Evolutionary conservation across 1,140 invertebrate genomes (phyloP).

Genomic region (Camponotus floridanus): DNA sequence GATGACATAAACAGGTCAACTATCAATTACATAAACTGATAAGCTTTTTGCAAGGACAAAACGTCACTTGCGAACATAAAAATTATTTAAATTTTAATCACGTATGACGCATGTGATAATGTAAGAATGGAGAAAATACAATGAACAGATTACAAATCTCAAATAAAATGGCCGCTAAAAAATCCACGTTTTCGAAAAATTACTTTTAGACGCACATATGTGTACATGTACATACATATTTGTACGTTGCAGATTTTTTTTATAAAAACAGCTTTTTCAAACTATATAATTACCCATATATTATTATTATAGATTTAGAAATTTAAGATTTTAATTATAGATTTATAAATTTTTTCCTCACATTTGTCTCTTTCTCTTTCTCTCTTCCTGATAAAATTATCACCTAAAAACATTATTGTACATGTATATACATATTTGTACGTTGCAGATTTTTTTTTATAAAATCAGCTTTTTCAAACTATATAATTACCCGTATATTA

Average conservation of each 20-base stretch:
- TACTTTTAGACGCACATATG: too few species aligned
- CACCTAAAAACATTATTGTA: background rate
- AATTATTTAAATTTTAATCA: background rate
- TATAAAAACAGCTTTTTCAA: too few species aligned
- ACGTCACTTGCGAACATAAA: background rate
- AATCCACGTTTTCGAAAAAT: background rate
- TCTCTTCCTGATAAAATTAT: background rate
- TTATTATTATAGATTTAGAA: background rate
- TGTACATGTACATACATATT: too few species aligned
- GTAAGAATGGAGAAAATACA: background rate
- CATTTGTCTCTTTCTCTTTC: too few species aligned
- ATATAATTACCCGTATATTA: background rate
- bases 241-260: too few species aligned
- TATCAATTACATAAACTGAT: slow-evolving; percentile 38
- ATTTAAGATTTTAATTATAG: background rate
- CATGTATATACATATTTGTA: too few species aligned
- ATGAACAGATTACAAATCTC: background rate
- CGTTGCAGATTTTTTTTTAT: too few species aligned
- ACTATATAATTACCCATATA: background rate
- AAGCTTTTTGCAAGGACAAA: background rate
- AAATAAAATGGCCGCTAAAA: background rate
- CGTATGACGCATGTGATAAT: too few species aligned
- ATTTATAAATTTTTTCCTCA: too few species aligned
- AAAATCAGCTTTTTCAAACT: too few species aligned
- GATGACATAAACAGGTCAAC: slow-evolving; percentile 22